Evolutionary conservation across 2,113 vertebrate genomes (phyloP).

Genomic region (Scalopus aquaticus): DNA sequence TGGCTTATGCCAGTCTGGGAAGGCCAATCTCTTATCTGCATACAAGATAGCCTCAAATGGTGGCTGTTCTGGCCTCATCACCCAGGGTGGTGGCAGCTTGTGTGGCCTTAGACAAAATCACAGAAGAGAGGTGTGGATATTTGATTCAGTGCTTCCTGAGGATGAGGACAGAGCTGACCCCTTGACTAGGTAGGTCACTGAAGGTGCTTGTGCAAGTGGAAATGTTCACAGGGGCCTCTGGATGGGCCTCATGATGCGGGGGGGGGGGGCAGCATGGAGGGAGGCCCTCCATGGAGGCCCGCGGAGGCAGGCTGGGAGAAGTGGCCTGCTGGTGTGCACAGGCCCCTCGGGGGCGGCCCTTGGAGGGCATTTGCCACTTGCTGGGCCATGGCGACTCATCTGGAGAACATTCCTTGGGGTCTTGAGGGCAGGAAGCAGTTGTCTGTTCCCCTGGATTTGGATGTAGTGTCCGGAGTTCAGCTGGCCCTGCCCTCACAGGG

Average conservation of each 20-base stretch:
- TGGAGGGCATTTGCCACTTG: neutral
- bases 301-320: neutral
- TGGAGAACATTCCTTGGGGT: neutral
- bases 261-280: accelerated
- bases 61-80: accelerated
- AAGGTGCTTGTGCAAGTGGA: accelerated
- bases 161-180: accelerated
- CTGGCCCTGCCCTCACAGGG: neutral
- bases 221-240: neutral
- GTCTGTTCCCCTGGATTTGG: neutral
- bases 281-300: neutral
- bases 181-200: neutral
- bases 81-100: accelerated
- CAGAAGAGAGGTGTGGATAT: neutral
- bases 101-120: neutral
- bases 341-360: neutral
- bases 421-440: neutral
- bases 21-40: too few species aligned
- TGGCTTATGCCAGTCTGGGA: neutral
- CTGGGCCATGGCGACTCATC: neutral
- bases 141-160: neutral
- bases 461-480: neutral
- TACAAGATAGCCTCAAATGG: neutral
- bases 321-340: accelerated
- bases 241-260: neutral